A percentile compares a stretch with the other conserved stretches of the same genome.
Evolutionary conservation across 2,113 vertebrate genomes (phyloP).

Genomic region (Scalopus aquaticus): DNA sequence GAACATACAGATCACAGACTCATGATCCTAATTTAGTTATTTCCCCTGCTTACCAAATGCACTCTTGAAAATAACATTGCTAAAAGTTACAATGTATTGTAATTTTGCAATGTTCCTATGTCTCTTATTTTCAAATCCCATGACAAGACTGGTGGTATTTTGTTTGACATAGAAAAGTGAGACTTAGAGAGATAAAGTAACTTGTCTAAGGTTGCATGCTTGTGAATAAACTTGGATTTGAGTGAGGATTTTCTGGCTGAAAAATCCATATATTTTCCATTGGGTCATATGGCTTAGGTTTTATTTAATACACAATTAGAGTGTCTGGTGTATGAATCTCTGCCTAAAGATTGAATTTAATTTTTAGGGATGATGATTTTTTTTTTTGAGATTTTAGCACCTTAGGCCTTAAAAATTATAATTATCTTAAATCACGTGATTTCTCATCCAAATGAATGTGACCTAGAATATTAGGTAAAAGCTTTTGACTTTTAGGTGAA

Average conservation of each 20-base stretch:
- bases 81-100: slow-evolving; percentile 11
- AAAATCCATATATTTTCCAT: background rate
- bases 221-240: background rate
- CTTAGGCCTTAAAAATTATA: background rate
- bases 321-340: background rate
- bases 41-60: background rate
- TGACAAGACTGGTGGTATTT: background rate
- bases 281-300: background rate
- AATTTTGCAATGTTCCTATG: background rate
- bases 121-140: slow-evolving; percentile 39
- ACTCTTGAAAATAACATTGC: slow-evolving; percentile 18
- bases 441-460: background rate
- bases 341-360: slow-evolving; percentile 21
- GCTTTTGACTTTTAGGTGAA: background rate
- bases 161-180: slow-evolving; percentile 19
- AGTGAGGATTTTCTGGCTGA: background rate
- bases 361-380: background rate
- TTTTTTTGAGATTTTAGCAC: background rate
- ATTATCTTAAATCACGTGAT: background rate
- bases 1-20: background rate
- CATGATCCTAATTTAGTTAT: background rate
- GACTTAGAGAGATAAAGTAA: background rate
- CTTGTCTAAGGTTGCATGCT: background rate
- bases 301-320: background rate
- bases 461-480: slow-evolving; percentile 11